Base-by-base conservation (phyloP, 2,888 invertebrate species). In the Apeira syringaria region DNA sequence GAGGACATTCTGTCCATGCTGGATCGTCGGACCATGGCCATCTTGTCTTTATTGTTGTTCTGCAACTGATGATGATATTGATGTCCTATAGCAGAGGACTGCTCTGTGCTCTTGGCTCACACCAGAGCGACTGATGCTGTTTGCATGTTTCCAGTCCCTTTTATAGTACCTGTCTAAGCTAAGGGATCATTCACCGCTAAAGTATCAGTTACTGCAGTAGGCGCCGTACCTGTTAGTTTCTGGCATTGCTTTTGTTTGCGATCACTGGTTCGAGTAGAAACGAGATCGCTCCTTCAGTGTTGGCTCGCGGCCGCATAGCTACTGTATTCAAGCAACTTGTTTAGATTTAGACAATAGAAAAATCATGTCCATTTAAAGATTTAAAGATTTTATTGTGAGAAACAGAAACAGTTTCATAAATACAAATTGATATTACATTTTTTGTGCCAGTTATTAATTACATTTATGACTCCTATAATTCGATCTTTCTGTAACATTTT, bases 1-100 rank as follows among this genome's bases (percentile, higher is more conserved):
- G 83, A 84, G 58, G 90, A 88, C 90, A 89, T 89, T 56, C 88
- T 82, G 74, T 90, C 90, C 81, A 87, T 86, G 59, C 82, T 86
- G 54, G 87, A 83, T 64, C 83, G 74, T 61, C 81, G 72, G 44
- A 81, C 83, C 78, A 81, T 80, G 60, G 83, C 71, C 81, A 82
- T 83, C 47, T 69, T 77, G 63, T 60, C 55, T 61, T 56, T 58
- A 43, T 59, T 53, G 50, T 9, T 24, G 24, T 53, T 61, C 44
- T 59, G 56, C 37, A 15, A 25, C 1, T 17, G 13, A 56, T 59
- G 50, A 58, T 50, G 38, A 46, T 38, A 28, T 54, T 46, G 42
- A 55, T 62, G 74, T 71, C 70, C 72, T 58, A 15, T 15, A 41
- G 54, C 59, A 31, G 50, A 70, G 69, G 75, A 79, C 77, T 63